Evolutionary conservation across 2,797 vertebrate genomes (phyloP).

Genomic region (Bradypodion pumilum): DNA sequence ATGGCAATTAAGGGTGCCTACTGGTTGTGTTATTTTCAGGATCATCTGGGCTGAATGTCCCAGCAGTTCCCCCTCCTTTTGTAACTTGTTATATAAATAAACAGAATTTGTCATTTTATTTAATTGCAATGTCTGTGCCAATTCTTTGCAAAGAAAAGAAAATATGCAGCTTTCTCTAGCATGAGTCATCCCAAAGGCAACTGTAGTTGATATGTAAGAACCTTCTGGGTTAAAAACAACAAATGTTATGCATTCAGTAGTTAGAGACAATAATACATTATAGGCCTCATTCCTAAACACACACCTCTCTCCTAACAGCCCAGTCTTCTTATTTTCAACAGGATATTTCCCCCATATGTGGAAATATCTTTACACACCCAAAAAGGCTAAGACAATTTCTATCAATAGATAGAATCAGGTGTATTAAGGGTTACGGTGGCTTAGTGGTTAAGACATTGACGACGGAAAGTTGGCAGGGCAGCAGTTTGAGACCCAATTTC

Average conservation of each 20-base stretch:
- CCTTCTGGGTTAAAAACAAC: neutral
- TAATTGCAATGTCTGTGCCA: conserved; percentile 56
- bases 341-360: too few relatives aligned
- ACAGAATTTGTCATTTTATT: conserved; percentile 59
- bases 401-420: too few relatives aligned
- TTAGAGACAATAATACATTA: neutral
- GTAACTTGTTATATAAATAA: conserved; percentile 55
- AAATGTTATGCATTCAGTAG: neutral
- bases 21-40: conserved; percentile 22
- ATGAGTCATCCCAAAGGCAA: conserved; percentile 42
- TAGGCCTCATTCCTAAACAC: too few relatives aligned
- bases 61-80: conserved; percentile 53
- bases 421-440: too few relatives aligned
- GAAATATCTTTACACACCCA: too few relatives aligned
- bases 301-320: too few relatives aligned
- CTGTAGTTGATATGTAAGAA: conserved; percentile 25
- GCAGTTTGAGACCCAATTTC: too few relatives aligned
- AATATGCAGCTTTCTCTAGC: conserved; percentile 39
- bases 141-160: conserved; percentile 42
- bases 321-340: neutral
- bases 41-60: conserved; percentile 41
- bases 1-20: neutral
- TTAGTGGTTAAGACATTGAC: too few relatives aligned
- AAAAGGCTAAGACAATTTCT: too few relatives aligned
- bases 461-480: too few relatives aligned